Evolutionary conservation across 1,140 invertebrate genomes (phyloP), one percentile per base, ranked within the genome.

Genomic region (Drosophila guanche): DNA sequence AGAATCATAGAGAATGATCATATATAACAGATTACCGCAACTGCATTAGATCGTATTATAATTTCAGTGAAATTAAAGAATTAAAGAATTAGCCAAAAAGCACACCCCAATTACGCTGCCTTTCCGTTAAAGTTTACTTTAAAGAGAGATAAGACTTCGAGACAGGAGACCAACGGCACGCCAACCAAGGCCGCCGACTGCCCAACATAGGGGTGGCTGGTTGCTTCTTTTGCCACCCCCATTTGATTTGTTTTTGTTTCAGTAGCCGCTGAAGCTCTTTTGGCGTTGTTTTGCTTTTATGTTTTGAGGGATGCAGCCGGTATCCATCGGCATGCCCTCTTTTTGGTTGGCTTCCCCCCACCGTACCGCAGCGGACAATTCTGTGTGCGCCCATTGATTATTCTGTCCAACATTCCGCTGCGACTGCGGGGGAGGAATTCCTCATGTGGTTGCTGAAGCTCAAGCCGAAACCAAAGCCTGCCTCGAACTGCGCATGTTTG

Each of bases 261-360:
- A 25, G 50, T 20, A 23, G 1, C 14, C 43, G 23, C 42, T 6
- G 6, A 52, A 52, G 50, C 50, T 52, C 8, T 16, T 40, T 20
- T 37, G 48, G 69, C 41, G 16, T 48, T 74, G 70, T 57, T 68
- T 65, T 60, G 45, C 57, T 54, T 70, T 75, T 20, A 20, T 20
- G 16, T 54, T 72, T 48, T 41, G 61, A 48, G 63, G 57, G 60
- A 58, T 74, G 75, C 52, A 56, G 23, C 58, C 53, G 69, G 76
- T 47, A 69, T 88, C 83, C 76, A 88, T 88, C 84, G 83, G 83
- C 75, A 88, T 88, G 79, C 74, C 74, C 72, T 53, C 70, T 48
- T 50, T 68, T 88, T 86, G 62, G 81, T 86, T 86, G 81, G 81
- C 81, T 86, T 89, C 73, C 75, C 70, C 72, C 8, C 10, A 20